Conservation (phyloP, 1,140 invertebrate genomes). For the Oncopeltus fasciatus region DNA sequence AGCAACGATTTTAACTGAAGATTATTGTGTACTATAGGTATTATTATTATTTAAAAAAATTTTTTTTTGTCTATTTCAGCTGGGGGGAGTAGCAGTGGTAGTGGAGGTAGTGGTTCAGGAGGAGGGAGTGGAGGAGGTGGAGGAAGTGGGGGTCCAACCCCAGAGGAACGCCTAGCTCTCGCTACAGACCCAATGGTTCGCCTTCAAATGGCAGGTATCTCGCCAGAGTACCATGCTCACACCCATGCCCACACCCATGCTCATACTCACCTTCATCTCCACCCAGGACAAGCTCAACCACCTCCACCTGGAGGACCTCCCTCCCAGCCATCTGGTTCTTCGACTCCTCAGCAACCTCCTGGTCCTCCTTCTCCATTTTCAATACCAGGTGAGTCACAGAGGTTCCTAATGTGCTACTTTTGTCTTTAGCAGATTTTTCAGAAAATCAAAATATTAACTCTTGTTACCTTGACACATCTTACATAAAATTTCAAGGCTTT, state of each 20-base stretch:
- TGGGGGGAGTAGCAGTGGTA: not conserved
- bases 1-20: no score
- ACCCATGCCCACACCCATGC: slow-evolving; percentile 78
- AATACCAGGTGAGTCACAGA: slow-evolving; percentile 41
- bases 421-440: no score
- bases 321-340: slow-evolving; percentile 38
- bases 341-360: slow-evolving; percentile 26
- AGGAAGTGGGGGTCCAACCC: slow-evolving; percentile 15
- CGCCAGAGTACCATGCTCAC: slow-evolving; percentile 65
- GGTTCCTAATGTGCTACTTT: no score
- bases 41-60: no score
- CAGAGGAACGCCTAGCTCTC: slow-evolving; percentile 45
- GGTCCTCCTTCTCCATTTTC: slow-evolving; percentile 40
- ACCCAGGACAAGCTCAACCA: slow-evolving; percentile 66
- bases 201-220: slow-evolving; percentile 72
- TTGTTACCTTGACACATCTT: no score
- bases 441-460: no score
- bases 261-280: slow-evolving; percentile 54
- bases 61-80: not conserved
- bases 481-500: no score
- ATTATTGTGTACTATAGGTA: no score
- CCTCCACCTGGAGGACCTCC: slow-evolving; percentile 35
- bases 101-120: slow-evolving; percentile 34
- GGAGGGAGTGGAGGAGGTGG: slow-evolving; percentile 28
- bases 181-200: slow-evolving; percentile 58